phyloP scores from a whole-genome alignment of 2,113 vertebrate species.

The Circaetus cinerascens region DNA sequence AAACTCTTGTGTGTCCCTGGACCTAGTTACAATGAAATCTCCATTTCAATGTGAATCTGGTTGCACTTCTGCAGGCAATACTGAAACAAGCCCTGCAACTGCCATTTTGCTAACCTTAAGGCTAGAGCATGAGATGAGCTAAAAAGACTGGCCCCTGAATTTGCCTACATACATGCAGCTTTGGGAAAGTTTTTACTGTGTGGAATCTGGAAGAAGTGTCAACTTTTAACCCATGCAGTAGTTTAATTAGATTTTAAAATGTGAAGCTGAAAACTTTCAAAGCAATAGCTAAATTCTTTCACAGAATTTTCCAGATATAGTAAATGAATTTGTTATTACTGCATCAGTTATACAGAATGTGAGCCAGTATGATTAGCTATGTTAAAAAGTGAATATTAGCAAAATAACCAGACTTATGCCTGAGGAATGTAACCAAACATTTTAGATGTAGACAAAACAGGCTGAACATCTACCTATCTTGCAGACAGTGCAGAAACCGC shows the following conservation, averaged over 20 bases:
- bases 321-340: not conserved
- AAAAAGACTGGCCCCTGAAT: not conserved
- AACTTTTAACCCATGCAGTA: not conserved
- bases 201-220: not conserved
- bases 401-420: not conserved
- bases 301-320: not conserved
- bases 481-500: not conserved
- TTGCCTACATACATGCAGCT: fast-evolving
- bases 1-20: not conserved
- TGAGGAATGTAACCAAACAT: not conserved
- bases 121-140: not conserved
- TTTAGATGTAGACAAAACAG: not conserved
- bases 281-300: not conserved
- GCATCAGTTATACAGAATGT: not conserved
- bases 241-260: not conserved
- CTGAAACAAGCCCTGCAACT: not conserved
- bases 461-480: no score
- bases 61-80: not conserved
- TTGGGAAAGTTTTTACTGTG: not conserved
- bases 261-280: not conserved
- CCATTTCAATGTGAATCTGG: not conserved
- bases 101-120: no score
- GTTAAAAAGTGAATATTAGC: not conserved
- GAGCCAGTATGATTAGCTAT: not conserved
- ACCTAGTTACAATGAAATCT: not conserved